Evolutionary conservation across 2,888 invertebrate genomes (phyloP), one percentile per base, ranked within the genome.

Genomic region (Microdon myrmicae): DNA sequence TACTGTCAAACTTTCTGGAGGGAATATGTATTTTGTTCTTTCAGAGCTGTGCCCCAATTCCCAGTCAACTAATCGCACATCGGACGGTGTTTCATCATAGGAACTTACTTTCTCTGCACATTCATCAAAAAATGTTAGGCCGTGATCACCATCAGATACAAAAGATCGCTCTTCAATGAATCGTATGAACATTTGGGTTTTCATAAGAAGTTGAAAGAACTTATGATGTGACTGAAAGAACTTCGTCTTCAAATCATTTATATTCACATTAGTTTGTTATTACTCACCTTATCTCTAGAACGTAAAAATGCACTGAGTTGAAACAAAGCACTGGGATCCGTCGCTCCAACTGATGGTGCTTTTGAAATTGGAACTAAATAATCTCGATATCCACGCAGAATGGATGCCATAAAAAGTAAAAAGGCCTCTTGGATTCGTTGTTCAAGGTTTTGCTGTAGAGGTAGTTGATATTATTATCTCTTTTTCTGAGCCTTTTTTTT

Each of bases 91-190:
- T 69, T 87, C 87, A 68, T 83, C 83, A 58, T 79, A 78, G 7
- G 79, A 79, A 54, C 82, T 81, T 25, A 89, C 83, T 76, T 90
- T 88, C 74, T 96, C 96, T 4, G 92, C 90, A 77, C 97, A 98
- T 75, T 99, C 97, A 79, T 99, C 99, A 76, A 99, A 99, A 81
- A 95, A 95, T 8, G 92, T 94, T 51, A 99, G 82, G 34, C 95
- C 94, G 59, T 94, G 94, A 81, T 98, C 97, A 72, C 92, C 94
- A 75, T 97, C 97, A n/a, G 96, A 95, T 0, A 97, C 95, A 81
- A 99, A 98, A 69, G 96, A 96, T 12, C 98, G 86, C 79, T 99
- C 99, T 80, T 99, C 98, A 67, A 99, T 97, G 80, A 99, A 99
- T 41, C 96, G 88, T 68, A 94, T 95, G 82, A 97, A 98, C 91